A percentile compares a stretch with the other conserved stretches of the same genome.
phyloP scores from a whole-genome alignment of 2,888 invertebrate species.

The Malachius bipustulatus region DNA sequence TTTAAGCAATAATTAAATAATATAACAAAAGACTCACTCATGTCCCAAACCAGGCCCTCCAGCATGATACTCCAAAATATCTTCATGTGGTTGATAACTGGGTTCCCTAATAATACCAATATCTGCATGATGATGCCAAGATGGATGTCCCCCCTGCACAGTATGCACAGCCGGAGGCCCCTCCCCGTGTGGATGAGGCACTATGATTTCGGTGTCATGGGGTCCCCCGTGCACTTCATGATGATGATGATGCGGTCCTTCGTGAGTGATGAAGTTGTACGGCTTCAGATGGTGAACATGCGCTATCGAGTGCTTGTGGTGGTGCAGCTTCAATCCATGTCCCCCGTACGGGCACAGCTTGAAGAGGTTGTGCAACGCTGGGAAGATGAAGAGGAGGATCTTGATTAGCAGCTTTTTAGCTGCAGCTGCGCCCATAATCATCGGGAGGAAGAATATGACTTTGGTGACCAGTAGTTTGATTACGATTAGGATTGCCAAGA shows the following conservation, averaged over 20 bases:
- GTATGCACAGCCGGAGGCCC: conserved; percentile 11
- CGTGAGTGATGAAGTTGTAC: conserved; percentile 28
- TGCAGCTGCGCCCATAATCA: conserved; percentile 66
- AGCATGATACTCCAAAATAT: conserved; percentile 17
- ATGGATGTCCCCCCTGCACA: conserved; percentile 10
- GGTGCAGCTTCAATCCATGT: conserved; percentile 65
- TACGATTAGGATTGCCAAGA: conserved; percentile 63
- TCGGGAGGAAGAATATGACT: conserved; percentile 65
- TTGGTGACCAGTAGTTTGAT: conserved; percentile 71
- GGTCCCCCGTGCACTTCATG: conserved; percentile 23
- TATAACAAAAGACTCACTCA: conserved; percentile 16
- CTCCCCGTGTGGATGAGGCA: conserved; percentile 16
- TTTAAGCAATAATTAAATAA: no score
- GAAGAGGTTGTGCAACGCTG: conserved; percentile 70
- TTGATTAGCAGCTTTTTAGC: conserved; percentile 77
- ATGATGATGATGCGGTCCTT: conserved; percentile 27
- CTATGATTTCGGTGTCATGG: conserved; percentile 21
- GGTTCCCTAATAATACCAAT: conserved; percentile 15
- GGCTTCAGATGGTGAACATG: conserved; percentile 57
- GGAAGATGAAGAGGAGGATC: conserved; percentile 68
- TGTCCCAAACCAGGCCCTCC: conserved; percentile 14
- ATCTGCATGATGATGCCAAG: conserved; percentile 17
- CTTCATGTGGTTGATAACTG: conserved; percentile 18
- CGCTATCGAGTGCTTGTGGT: conserved; percentile 69
- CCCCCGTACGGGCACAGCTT: conserved; percentile 75